Percentiles rank a stretch among this genome's conserved stretches.
Evolutionary conservation across 2,888 invertebrate species (phyloP).

Genomic region (Exephanes ischioxanthus): DNA sequence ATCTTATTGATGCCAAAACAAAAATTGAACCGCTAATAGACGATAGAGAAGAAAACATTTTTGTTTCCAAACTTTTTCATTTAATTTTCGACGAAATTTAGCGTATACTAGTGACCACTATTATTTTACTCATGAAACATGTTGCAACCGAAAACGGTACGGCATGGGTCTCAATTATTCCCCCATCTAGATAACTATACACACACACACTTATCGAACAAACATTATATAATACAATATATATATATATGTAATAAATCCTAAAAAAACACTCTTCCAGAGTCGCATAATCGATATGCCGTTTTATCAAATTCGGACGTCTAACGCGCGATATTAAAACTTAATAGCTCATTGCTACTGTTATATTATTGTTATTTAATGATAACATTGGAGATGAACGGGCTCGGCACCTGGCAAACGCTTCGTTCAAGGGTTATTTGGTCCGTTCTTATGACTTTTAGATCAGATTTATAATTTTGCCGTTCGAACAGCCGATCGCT

Average conservation of each 20-base stretch:
- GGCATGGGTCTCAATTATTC: slow-evolving; percentile 26
- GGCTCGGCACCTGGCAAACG: slow-evolving; percentile 57
- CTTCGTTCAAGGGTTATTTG: slow-evolving; percentile 35
- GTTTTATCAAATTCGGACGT: slow-evolving; percentile 45
- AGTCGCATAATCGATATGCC: slow-evolving; percentile 66
- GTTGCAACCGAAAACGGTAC: slow-evolving; percentile 40
- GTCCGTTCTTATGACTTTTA: slow-evolving; percentile 46
- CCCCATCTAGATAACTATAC: slow-evolving; percentile 19
- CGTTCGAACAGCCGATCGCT: slow-evolving; percentile 51
- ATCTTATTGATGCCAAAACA: background rate
- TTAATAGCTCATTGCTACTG: slow-evolving; percentile 34
- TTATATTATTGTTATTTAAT: slow-evolving; percentile 39
- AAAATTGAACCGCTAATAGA: background rate
- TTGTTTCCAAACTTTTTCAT: slow-evolving; percentile 36
- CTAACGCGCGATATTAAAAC: slow-evolving; percentile 35
- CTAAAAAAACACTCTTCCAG: slow-evolving; percentile 54
- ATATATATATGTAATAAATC: slow-evolving; percentile 31
- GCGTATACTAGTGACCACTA: slow-evolving; percentile 2
- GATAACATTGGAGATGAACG: slow-evolving; percentile 39
- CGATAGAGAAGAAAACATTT: background rate
- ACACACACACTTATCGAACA: slow-evolving; percentile 32
- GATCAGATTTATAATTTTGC: slow-evolving; percentile 16
- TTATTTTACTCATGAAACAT: slow-evolving; percentile 12
- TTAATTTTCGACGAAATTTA: slow-evolving; percentile 26
- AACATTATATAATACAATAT: slow-evolving; percentile 26